Percentiles rank a stretch among this genome's conserved stretches.
Evolutionary conservation across 2,113 vertebrate species (phyloP).

Genomic region (Plestiodon gilberti): DNA sequence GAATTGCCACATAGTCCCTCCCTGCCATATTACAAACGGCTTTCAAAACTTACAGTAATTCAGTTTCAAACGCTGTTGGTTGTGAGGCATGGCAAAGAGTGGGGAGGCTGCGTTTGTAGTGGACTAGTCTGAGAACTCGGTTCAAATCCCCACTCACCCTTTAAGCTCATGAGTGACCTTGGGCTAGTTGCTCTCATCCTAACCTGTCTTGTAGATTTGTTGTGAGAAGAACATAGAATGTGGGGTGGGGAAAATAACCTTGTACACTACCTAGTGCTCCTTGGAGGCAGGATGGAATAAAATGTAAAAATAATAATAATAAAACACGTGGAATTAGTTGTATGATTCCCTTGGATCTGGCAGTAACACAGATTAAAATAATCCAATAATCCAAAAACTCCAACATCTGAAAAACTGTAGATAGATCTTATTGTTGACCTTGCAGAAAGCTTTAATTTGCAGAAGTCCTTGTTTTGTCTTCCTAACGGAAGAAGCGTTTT

Average conservation of each 20-base stretch:
- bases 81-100: background rate
- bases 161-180: background rate
- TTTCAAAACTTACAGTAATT: background rate
- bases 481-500: background rate
- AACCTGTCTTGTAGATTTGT: background rate
- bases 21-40: background rate
- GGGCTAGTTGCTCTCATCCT: background rate
- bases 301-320: too few relatives aligned
- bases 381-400: too few relatives aligned
- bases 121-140: too few relatives aligned
- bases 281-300: background rate
- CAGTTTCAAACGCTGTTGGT: background rate
- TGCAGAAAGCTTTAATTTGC: background rate
- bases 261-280: background rate
- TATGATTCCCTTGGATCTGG: background rate
- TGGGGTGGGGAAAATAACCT: background rate
- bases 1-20: background rate
- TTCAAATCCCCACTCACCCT: background rate
- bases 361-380: background rate
- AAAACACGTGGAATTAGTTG: background rate
- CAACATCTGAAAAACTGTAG: background rate
- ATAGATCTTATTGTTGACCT: background rate
- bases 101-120: too few relatives aligned
- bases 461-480: background rate
- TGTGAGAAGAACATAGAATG: background rate